phyloP scores from a whole-genome alignment of 92 coral and sea anemone species.

The Zoanthus gigantus region DNA sequence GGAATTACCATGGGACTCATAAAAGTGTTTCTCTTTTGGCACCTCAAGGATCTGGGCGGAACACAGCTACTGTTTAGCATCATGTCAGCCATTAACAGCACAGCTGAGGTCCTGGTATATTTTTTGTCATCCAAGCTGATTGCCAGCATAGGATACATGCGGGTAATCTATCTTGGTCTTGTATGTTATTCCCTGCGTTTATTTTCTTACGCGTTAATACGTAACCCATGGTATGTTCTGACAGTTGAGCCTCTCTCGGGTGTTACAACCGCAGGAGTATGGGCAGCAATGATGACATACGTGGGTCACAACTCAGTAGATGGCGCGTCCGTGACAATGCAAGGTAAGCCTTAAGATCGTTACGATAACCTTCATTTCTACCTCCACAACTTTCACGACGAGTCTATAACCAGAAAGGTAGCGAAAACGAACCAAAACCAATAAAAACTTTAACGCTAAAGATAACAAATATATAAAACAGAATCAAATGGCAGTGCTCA shows the following conservation, averaged over 20 bases:
- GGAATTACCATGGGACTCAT: constrained; percentile 98
- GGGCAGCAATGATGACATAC: constrained; percentile 94
- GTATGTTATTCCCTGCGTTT: constrained; percentile 76
- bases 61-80: constrained; percentile 85
- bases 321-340: constrained; percentile 83
- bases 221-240: constrained; percentile 83
- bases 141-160: constrained; percentile 70
- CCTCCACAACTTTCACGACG: not conserved
- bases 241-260: constrained; percentile 84
- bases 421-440: too few relatives aligned
- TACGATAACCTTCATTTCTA: not conserved
- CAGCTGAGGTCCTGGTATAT: constrained; percentile 88
- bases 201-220: constrained; percentile 77
- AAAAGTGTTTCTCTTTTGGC: constrained; percentile 94
- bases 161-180: constrained; percentile 85
- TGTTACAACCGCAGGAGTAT: constrained; percentile 88
- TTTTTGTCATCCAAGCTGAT: constrained; percentile 83
- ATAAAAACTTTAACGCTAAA: not conserved
- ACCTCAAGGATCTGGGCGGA: constrained; percentile 88
- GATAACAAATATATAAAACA: too few relatives aligned
- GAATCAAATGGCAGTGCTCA: too few relatives aligned
- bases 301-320: constrained; percentile 84
- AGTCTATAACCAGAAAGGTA: not conserved
- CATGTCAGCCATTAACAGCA: constrained; percentile 88
- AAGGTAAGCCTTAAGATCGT: constrained; percentile 58